These are phyloP conservation scores for Rhinichthys osculus DNA, from an alignment of 2,797 vertebrate genomes.

Conservation along the genomic window DNA sequence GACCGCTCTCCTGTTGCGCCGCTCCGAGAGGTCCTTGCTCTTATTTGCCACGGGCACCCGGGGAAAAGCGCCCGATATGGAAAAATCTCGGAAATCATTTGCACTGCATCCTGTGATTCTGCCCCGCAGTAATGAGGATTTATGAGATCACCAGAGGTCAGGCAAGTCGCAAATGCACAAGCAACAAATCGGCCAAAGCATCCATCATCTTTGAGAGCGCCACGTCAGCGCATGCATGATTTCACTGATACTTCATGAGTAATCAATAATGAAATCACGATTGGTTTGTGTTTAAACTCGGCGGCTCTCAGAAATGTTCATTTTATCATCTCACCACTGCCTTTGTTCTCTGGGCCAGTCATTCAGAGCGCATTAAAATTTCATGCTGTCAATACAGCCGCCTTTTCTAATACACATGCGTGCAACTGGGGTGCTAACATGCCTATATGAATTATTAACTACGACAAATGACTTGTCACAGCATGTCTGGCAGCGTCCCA, in stretches of 20 bases:
- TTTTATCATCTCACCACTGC: conserved; percentile 32
- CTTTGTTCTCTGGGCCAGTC: conserved; percentile 37
- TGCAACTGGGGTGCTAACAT: conserved; percentile 40
- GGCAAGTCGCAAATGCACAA: conserved; percentile 3
- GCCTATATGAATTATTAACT: conserved; percentile 62
- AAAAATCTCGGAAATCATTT: conserved; percentile 23
- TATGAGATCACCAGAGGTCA: conserved; percentile 16
- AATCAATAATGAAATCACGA: conserved; percentile 37
- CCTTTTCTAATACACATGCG: conserved; percentile 35
- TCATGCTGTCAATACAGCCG: conserved; percentile 55
- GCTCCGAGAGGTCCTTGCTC: conserved; percentile 38
- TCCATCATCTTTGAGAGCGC: conserved; percentile 36
- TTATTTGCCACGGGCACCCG: conserved; percentile 41
- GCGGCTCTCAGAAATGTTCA: conserved; percentile 30
- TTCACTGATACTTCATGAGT: conserved; percentile 1
- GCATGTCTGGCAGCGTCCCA: conserved; percentile 45
- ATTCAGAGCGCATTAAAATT: conserved; percentile 52
- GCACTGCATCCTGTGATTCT: neutral
- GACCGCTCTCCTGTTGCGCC: conserved; percentile 34
- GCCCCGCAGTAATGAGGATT: conserved; percentile 27
- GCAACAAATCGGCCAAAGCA: conserved; percentile 25
- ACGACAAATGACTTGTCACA: conserved; percentile 61
- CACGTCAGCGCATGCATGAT: conserved; percentile 26
- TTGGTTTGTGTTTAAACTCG: conserved; percentile 18
- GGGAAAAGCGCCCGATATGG: neutral